Evolutionary conservation across 1,140 invertebrate genomes (phyloP).

Genomic region (Heterodera schachtii): DNA sequence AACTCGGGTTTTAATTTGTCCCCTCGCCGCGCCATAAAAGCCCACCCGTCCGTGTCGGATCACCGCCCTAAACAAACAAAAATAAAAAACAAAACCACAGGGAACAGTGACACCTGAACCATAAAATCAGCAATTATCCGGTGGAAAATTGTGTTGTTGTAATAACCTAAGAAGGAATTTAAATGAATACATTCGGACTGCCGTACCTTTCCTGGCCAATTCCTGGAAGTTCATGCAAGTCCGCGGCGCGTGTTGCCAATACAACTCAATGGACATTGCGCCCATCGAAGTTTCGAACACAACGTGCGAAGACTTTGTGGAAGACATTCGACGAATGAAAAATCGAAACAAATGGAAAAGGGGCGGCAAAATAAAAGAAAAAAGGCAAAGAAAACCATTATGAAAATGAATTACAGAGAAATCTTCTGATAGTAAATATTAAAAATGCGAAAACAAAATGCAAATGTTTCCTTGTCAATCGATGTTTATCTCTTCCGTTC

Average conservation of each 20-base stretch:
- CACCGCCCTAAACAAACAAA: slow-evolving; percentile 79
- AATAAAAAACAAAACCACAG: slow-evolving; percentile 61
- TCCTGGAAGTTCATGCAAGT: slow-evolving; percentile 22
- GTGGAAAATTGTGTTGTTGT: slow-evolving; percentile 94
- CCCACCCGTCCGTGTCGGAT: slow-evolving; percentile 80
- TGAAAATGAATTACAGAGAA: too few species aligned
- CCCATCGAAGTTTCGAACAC: slow-evolving; percentile 42
- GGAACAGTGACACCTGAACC: slow-evolving; percentile 71
- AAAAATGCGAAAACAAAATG: slow-evolving; percentile 3
- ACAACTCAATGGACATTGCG: slow-evolving; percentile 33
- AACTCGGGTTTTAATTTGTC: slow-evolving; percentile 23
- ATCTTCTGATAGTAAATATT: too few species aligned
- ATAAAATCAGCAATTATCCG: slow-evolving; percentile 94
- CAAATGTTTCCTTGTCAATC: slow-evolving; percentile 5
- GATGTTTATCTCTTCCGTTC: slow-evolving; percentile 42
- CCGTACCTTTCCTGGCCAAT: slow-evolving; percentile 6
- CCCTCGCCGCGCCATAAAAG: slow-evolving; percentile 68
- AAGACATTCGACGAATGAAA: slow-evolving; percentile 5
- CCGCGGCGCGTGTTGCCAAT: slow-evolving; percentile 44
- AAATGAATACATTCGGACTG: slow-evolving; percentile 8
- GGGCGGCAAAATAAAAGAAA: not conserved
- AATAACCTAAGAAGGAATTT: slow-evolving; percentile 80
- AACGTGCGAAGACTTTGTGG: slow-evolving; percentile 20
- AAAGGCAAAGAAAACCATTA: not conserved
- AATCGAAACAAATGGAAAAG: not conserved